These are phyloP conservation scores for Pagrus major DNA, from an alignment of 2,113 vertebrate species.

Conservation along the genomic window DNA sequence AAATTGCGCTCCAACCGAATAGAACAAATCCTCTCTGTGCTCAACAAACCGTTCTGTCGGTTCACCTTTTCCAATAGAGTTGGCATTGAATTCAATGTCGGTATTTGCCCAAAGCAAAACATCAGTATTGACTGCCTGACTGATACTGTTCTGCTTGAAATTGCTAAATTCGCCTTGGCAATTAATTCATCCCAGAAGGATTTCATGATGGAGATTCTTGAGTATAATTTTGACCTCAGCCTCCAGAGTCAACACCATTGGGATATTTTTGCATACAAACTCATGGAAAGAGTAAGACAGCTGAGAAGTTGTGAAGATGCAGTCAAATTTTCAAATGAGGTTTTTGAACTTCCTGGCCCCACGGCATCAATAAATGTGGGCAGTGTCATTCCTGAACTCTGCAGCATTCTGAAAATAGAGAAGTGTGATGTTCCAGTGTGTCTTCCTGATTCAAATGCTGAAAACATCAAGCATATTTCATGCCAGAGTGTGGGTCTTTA, in stretches of 20 bases:
- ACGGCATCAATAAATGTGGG: too few species aligned
- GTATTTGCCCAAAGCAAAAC: conserved; percentile 38
- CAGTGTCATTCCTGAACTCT: neutral
- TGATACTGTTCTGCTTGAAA: neutral
- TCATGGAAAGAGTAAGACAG: conserved; percentile 23
- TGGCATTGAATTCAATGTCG: conserved; percentile 42
- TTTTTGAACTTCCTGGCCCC: conserved; percentile 33
- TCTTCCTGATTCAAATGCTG: neutral
- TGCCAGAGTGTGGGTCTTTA: neutral
- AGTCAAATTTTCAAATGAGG: conserved; percentile 26
- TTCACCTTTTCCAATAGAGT: too few species aligned
- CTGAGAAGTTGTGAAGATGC: conserved; percentile 17
- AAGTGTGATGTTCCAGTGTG: neutral
- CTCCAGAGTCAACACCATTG: neutral
- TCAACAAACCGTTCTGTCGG: too few species aligned
- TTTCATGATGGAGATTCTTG: conserved; percentile 56
- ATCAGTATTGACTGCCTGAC: conserved; percentile 5
- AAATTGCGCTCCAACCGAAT: conserved; percentile 36
- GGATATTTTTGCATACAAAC: conserved; percentile 1
- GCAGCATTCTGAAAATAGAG: neutral
- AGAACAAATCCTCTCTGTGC: conserved; percentile 23
- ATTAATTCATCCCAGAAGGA: conserved; percentile 47
- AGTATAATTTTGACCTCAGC: conserved; percentile 43
- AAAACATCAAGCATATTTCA: neutral
- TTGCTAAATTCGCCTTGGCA: conserved; percentile 44